A percentile compares a stretch with the other conserved stretches of the same genome.
phyloP scores from a whole-genome alignment of 2,888 invertebrate species.

The Apoderus coryli region DNA sequence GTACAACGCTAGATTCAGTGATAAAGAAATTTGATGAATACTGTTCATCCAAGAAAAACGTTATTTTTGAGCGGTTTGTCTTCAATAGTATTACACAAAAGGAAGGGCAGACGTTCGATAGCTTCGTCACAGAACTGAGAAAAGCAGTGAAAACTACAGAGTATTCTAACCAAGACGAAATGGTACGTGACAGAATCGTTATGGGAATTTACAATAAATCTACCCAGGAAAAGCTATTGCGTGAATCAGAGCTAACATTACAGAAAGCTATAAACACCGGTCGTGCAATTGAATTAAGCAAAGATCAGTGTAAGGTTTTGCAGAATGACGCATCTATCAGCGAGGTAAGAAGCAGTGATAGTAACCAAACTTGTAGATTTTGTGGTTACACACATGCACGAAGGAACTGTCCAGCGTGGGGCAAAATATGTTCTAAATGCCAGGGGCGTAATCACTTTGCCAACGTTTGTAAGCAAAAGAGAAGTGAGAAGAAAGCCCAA shows the following conservation, averaged over 20 bases:
- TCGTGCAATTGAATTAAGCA: constrained; percentile 14
- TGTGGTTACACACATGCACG: constrained; percentile 4
- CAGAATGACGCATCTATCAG: too few species aligned
- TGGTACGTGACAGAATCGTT: constrained; percentile 19
- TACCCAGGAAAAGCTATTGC: too few species aligned
- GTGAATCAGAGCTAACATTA: constrained; percentile 15
- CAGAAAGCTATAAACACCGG: constrained; percentile 16
- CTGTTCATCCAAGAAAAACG: constrained; percentile 12
- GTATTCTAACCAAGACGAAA: constrained; percentile 17
- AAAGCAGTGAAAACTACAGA: constrained; percentile 19
- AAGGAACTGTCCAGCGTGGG: not conserved
- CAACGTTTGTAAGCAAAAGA: not conserved
- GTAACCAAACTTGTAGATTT: constrained; percentile 6
- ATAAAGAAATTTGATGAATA: too few species aligned
- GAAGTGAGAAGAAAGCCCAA: not conserved
- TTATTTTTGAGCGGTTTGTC: constrained; percentile 10
- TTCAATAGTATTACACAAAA: constrained; percentile 18
- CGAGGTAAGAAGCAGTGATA: too few species aligned
- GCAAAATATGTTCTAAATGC: not conserved
- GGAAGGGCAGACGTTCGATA: constrained; percentile 20
- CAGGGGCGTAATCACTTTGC: not conserved
- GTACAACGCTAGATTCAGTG: too few species aligned
- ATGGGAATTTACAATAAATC: constrained; percentile 16
- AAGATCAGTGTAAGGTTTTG: constrained; percentile 14
- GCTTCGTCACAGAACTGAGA: constrained; percentile 19